Percentiles rank a stretch among this genome's conserved stretches.
Evolutionary conservation across 2,113 vertebrate genomes (phyloP).

Genomic region (Archilochus colubris): DNA sequence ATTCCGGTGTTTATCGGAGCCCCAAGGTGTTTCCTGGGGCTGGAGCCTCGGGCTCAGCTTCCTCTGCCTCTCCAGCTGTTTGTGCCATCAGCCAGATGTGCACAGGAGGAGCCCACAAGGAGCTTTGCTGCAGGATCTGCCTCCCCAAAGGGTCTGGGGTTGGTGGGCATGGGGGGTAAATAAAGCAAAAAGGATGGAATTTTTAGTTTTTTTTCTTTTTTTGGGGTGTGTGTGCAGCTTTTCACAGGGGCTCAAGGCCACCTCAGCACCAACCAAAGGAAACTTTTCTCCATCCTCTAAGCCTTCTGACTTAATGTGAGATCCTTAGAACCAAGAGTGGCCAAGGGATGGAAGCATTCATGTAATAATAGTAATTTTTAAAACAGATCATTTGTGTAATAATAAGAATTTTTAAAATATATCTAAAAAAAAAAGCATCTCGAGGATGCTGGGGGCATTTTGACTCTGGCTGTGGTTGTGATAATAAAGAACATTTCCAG

Average conservation of each 20-base stretch:
- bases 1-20: background rate
- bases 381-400: no score
- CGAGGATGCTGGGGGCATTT: background rate
- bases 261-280: background rate
- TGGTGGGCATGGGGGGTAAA: background rate
- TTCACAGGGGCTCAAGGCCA: background rate
- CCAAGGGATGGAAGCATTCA: rapidly evolving
- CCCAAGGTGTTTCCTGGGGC: background rate
- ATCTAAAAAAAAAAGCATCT: background rate
- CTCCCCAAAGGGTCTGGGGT: background rate
- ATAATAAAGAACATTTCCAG: background rate
- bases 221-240: background rate
- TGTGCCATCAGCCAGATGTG: background rate
- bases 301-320: background rate
- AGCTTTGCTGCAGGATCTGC: background rate
- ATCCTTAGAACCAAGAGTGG: background rate
- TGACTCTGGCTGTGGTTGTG: background rate
- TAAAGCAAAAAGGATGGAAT: background rate
- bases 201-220: background rate
- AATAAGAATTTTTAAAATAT: background rate
- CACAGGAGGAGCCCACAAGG: background rate
- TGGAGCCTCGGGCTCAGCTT: background rate
- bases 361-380: background rate
- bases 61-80: background rate
- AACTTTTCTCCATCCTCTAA: background rate